phyloP scores from a whole-genome alignment of 2,797 vertebrate species.

The Cyclura pinguis region DNA sequence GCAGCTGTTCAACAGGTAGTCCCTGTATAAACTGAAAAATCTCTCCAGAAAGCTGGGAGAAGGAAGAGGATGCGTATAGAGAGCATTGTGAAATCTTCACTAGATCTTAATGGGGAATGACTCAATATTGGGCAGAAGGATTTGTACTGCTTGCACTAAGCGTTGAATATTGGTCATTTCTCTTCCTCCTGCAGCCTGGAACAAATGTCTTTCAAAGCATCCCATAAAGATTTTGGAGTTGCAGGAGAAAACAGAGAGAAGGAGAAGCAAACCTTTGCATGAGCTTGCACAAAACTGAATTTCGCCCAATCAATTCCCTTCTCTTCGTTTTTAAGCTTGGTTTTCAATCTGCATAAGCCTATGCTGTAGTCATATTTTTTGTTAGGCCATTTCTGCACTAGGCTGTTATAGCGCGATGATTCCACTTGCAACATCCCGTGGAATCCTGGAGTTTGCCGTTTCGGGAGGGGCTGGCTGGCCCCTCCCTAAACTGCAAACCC shows the following conservation, averaged over 20 bases:
- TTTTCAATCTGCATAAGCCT: not conserved
- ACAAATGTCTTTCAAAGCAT: not conserved
- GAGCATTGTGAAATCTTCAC: not conserved
- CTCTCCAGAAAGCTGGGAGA: not conserved
- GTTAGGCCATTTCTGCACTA: too few species aligned
- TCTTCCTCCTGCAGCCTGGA: not conserved
- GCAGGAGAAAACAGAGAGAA: not conserved
- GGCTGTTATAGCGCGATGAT: too few species aligned
- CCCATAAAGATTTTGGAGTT: not conserved
- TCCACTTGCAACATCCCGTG: too few species aligned
- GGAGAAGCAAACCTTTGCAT: not conserved
- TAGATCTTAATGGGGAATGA: not conserved
- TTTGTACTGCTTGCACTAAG: not conserved
- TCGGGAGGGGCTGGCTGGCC: too few species aligned
- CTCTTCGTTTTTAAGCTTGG: not conserved
- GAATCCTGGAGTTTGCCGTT: too few species aligned
- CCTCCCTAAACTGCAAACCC: too few species aligned
- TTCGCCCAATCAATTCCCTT: not conserved
- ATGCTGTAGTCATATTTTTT: not conserved
- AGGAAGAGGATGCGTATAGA: not conserved
- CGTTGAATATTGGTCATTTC: not conserved
- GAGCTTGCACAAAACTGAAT: not conserved
- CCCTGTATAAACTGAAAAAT: not conserved
- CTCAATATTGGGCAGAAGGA: not conserved
- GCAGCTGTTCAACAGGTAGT: too few species aligned